Evolutionary conservation across 1,140 invertebrate species (phyloP).

Genomic region (Charaxes varanes): DNA sequence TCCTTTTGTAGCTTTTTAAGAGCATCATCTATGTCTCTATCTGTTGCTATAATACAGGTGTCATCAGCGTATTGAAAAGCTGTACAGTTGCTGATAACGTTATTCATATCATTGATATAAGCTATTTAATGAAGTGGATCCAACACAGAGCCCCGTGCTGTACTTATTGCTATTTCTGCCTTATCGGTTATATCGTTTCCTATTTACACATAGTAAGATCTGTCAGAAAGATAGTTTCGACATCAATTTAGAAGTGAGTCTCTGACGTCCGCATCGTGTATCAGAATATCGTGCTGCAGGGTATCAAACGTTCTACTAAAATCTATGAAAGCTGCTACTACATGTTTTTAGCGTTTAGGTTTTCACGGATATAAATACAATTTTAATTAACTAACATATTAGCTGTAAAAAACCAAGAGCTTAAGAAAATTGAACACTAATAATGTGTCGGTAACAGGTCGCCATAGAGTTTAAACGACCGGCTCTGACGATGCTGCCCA

Average conservation of each 20-base stretch:
- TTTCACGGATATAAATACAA: too few relatives aligned
- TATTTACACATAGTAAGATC: slow-evolving; percentile 7
- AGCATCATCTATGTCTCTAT: slow-evolving; percentile 4
- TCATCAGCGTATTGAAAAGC: slow-evolving; percentile 18
- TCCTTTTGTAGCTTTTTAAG: slow-evolving; percentile 4
- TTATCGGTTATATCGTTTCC: neutral
- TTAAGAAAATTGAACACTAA: too few relatives aligned
- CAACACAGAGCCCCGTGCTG: slow-evolving; percentile 5
- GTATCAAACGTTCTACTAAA: slow-evolving; percentile 15
- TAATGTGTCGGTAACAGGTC: too few relatives aligned
- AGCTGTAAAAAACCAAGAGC: too few relatives aligned
- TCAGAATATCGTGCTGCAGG: neutral
- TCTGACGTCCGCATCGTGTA: neutral
- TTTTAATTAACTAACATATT: too few relatives aligned
- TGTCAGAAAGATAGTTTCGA: slow-evolving; percentile 5
- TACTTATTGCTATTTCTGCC: too few relatives aligned
- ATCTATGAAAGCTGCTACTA: slow-evolving; percentile 13
- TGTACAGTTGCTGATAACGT: slow-evolving; percentile 2
- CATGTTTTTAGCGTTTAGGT: slow-evolving; percentile 13
- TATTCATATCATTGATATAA: too few relatives aligned
- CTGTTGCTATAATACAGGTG: slow-evolving; percentile 9
- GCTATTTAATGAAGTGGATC: slow-evolving; percentile 5
- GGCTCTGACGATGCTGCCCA: slow-evolving; percentile 33
- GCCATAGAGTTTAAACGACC: slow-evolving; percentile 53
- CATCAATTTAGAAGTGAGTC: slow-evolving; percentile 3